These are phyloP conservation scores for Micromesistius poutassou DNA, from an alignment of 2,797 vertebrate species.

Conservation along the genomic window DNA sequence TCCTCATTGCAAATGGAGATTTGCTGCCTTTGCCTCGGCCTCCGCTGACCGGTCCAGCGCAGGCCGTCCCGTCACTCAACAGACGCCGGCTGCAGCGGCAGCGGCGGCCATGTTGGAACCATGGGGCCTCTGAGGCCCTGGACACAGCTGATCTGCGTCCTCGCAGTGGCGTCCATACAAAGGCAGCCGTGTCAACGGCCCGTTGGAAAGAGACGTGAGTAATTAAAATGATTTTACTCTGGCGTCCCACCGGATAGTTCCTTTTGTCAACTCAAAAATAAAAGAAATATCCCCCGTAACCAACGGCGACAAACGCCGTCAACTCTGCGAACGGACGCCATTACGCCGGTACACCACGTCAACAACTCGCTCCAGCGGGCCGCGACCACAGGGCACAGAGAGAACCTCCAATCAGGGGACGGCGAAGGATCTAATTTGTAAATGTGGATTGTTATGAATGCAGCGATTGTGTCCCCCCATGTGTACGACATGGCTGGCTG, in stretches of 20 bases:
- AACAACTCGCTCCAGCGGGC: too few relatives aligned
- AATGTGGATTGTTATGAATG: too few relatives aligned
- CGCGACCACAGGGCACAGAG: too few relatives aligned
- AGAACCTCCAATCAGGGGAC: too few relatives aligned
- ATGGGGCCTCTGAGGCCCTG: slow-evolving; percentile 50
- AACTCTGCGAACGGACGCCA: too few relatives aligned
- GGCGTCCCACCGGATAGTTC: slow-evolving; percentile 53
- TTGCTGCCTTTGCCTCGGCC: slow-evolving; percentile 73
- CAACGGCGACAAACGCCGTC: too few relatives aligned
- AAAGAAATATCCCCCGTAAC: too few relatives aligned
- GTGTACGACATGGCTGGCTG: too few relatives aligned
- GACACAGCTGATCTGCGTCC: slow-evolving; percentile 40
- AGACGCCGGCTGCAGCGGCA: slow-evolving; percentile 66
- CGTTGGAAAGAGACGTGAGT: slow-evolving; percentile 69
- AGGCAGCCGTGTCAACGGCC: slow-evolving; percentile 62
- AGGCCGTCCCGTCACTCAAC: slow-evolving; percentile 68
- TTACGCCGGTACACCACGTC: too few relatives aligned
- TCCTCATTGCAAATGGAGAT: slow-evolving; percentile 79
- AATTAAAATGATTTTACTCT: slow-evolving; percentile 69
- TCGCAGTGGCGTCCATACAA: slow-evolving; percentile 57
- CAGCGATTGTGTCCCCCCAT: too few relatives aligned
- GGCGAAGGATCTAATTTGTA: too few relatives aligned
- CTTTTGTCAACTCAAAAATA: slow-evolving; percentile 39
- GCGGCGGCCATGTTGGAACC: slow-evolving; percentile 60
- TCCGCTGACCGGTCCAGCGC: slow-evolving; percentile 62